Percentiles rank a stretch among this genome's conserved stretches.
Evolutionary conservation across 1,140 invertebrate genomes (phyloP).

Genomic region (Chlorops oryzae): DNA sequence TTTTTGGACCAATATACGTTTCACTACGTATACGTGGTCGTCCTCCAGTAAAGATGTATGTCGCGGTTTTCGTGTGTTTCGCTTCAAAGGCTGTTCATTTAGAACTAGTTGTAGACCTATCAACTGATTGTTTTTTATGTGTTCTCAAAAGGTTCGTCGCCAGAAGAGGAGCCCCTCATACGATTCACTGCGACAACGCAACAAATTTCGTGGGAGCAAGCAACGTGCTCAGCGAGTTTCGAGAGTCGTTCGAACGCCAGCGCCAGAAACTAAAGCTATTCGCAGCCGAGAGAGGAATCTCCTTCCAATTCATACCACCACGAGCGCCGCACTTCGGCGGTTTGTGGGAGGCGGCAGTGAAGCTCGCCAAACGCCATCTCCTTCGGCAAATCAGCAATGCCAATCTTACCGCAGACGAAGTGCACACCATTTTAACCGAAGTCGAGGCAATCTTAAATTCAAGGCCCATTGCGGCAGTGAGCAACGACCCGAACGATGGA

Average conservation of each 20-base stretch:
- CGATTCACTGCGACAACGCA: conserved; percentile 31
- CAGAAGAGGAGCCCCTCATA: conserved; percentile 13
- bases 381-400: conserved; percentile 18
- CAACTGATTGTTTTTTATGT: conserved; percentile 15
- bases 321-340: conserved; percentile 9
- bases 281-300: background rate
- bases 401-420: conserved; percentile 24
- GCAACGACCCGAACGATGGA: too few species aligned
- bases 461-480: conserved; percentile 28
- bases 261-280: background rate
- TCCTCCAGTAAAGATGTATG: conserved; percentile 10
- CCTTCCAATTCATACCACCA: conserved; percentile 5
- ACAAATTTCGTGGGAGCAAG: conserved; percentile 35
- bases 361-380: conserved; percentile 26
- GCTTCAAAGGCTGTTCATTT: conserved; percentile 33
- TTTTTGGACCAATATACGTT: conserved; percentile 5
- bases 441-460: conserved; percentile 32
- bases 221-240: conserved; percentile 10
- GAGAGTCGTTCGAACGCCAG: background rate
- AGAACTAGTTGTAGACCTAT: conserved; percentile 22
- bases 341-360: conserved; percentile 10
- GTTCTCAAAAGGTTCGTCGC: conserved; percentile 20
- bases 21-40: conserved; percentile 3
- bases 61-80: conserved; percentile 20
- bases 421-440: conserved; percentile 23